Evolutionary conservation across 2,797 vertebrate genomes (phyloP), one percentile per base, ranked within the genome.

Genomic region (Coregonus sp.): DNA sequence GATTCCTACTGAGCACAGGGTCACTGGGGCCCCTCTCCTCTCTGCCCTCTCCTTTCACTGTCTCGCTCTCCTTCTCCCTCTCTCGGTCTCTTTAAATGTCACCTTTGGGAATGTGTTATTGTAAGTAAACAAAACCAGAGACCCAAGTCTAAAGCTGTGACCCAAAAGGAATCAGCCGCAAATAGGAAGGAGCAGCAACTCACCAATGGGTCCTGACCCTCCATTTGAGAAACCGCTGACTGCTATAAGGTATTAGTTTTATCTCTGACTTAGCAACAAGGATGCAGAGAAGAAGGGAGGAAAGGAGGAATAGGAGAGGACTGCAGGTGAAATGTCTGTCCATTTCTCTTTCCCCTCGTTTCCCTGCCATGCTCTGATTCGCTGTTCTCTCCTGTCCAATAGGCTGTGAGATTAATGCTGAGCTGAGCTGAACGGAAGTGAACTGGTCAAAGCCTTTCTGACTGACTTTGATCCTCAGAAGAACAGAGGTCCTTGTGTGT

Each of bases 261-360:
- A 54, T 54, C 52, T 54, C 52, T 5, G 16, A 54, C 14, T 54
- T 18, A 18, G 52, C 52, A 18, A 56, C 16, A 56, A 56, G 52
- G 52, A 18, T 2, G 2, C 9, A 11, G 52, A n/a, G 5, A 54
- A 56, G 16, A 56, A 56, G 52, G 4, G 9, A 47, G 40, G 40
- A 47, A 47, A 56, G 52, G 16, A 56, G 52, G 52, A 56, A 56
- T 1, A 5, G 52, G 16, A 56, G 52, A 86, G 91, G 87, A 90
- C 88, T 86, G 81, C 77, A 84, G 74, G 87, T 83, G 86, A 88
- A 89, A 89, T 80, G 80, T 80, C 79, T 50, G 78, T 85, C 18
- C 37, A 25, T 70, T 63, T 16, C 16, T 50, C 37, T 50, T 14
- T n/a, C 14, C 12, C 50, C 25, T 72, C 37, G 4, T 33, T 31